phyloP scores from a whole-genome alignment of 2,888 invertebrate species.

The Lasioglossum villosulum region DNA sequence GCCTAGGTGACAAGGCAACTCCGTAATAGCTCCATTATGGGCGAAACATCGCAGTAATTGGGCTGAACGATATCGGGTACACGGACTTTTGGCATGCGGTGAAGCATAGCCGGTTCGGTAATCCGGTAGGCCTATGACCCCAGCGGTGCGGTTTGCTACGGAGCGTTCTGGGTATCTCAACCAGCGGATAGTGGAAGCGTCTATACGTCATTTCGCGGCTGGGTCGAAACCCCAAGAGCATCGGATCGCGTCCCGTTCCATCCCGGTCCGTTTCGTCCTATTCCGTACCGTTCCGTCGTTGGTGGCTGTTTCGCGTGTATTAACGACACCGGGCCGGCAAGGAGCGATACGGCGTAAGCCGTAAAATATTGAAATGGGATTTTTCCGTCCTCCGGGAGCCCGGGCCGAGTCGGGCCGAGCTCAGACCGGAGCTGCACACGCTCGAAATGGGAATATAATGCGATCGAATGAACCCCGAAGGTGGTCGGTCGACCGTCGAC shows the following conservation, averaged over 20 bases:
- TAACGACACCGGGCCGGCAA: slow-evolving; percentile 58
- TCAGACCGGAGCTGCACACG: slow-evolving; percentile 41
- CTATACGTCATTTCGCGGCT: slow-evolving; percentile 66
- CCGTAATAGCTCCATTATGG: slow-evolving; percentile 64
- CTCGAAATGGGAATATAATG: slow-evolving; percentile 66
- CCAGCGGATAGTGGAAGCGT: slow-evolving; percentile 46
- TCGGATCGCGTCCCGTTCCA: slow-evolving; percentile 29
- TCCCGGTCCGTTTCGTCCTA: background rate
- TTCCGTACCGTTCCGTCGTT: background rate
- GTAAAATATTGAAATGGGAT: slow-evolving; percentile 76
- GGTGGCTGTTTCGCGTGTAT: slow-evolving; percentile 63
- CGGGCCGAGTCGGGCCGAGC: background rate
- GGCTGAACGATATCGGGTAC: slow-evolving; percentile 68
- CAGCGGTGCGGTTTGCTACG: slow-evolving; percentile 52
- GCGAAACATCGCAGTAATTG: slow-evolving; percentile 61
- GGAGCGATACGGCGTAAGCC: slow-evolving; percentile 73
- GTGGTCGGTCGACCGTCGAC: background rate
- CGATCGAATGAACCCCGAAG: slow-evolving; percentile 54
- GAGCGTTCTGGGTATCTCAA: slow-evolving; percentile 46
- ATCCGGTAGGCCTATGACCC: slow-evolving; percentile 59
- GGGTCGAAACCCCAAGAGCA: slow-evolving; percentile 42
- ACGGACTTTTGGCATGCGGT: slow-evolving; percentile 72
- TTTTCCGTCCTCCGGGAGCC: slow-evolving; percentile 59
- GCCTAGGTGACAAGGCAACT: slow-evolving; percentile 50
- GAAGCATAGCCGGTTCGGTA: slow-evolving; percentile 64